Evolutionary conservation across 92 coral and sea anemone genomes (phyloP), one percentile per base, ranked within the genome.

Genomic region (Bergia sp.): DNA sequence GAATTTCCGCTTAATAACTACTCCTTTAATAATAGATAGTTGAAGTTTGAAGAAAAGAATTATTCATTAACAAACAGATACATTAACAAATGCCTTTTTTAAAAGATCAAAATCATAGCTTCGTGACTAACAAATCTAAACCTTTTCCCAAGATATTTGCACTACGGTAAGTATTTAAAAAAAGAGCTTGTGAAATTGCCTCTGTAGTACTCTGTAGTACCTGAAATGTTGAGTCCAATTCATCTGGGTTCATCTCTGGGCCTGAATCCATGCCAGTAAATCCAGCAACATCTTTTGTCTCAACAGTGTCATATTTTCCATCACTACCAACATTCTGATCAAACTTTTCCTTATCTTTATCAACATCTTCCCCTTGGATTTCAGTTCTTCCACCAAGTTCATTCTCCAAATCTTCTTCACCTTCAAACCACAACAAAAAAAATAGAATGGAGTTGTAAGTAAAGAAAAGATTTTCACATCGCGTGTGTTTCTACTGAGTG

Each of bases 151-250:
- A 29, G 29, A 29, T 29, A 29, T 29, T 29, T 29, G 29, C 29
- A 29, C 29, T 29, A 45, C 50, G 8, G 8, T 45, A 45, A 45
- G 6, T 45, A 45, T 45, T 45, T 4, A 5, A 45, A 45, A 45
- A 45, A 45, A 45, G 1, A 45, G 41, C 18, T 39, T 13, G 41
- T 18, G n/a, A 73, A 8, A 38, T 38, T 18, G 39, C 37, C 20
- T 23, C 18, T 44, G n/a, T 53, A 41, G 18, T 3, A 29, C 29
- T 29, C 29, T 29, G 29, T 29, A 43, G 41, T 69, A 83, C 87
- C 87, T 83, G 77, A 83, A 37, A 29, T 83, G 50, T 23, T 13
- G 77, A 69, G 39, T 83, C 61, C 7, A 83, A 12, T 13, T 45
- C 87, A 83, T 69, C 87, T 44, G 42, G 57, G 53, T n/a, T n/a